These are phyloP conservation scores for Actias luna DNA, from an alignment of 2,888 invertebrate species.

Conservation along the genomic window DNA sequence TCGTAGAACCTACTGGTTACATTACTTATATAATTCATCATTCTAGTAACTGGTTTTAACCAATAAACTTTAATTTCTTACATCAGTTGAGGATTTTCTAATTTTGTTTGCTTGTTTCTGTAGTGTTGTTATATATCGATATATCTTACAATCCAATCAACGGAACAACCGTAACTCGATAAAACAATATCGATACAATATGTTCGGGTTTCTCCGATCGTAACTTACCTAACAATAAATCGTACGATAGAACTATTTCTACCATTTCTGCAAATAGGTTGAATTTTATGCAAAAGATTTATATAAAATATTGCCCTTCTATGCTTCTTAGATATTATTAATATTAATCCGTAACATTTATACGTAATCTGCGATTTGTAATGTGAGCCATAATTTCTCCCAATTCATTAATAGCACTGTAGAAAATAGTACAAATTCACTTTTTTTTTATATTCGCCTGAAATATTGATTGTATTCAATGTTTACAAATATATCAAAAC, in stretches of 20 bases:
- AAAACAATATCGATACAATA: slow-evolving; percentile 8
- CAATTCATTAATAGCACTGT: no score
- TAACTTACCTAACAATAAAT: slow-evolving; percentile 11
- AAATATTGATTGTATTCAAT: no score
- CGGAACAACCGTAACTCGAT: slow-evolving; percentile 4
- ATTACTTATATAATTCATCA: no score
- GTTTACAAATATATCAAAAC: no score
- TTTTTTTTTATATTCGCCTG: no score
- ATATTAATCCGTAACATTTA: neutral
- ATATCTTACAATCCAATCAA: slow-evolving; percentile 3
- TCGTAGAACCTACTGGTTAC: no score
- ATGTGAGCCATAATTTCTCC: neutral
- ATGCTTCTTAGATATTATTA: neutral
- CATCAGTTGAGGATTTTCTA: no score
- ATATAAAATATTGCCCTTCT: neutral
- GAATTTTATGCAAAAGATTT: slow-evolving; percentile 10
- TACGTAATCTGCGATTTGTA: neutral
- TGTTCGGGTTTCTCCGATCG: neutral
- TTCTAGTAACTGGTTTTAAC: no score
- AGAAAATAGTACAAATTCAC: no score
- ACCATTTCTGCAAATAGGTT: neutral
- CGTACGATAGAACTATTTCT: slow-evolving; percentile 7
- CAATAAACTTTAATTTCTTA: no score
- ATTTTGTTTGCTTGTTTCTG: neutral
- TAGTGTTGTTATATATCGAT: neutral